Evolutionary conservation across 1,140 invertebrate species (phyloP).

Genomic region (Drosophila pandora): DNA sequence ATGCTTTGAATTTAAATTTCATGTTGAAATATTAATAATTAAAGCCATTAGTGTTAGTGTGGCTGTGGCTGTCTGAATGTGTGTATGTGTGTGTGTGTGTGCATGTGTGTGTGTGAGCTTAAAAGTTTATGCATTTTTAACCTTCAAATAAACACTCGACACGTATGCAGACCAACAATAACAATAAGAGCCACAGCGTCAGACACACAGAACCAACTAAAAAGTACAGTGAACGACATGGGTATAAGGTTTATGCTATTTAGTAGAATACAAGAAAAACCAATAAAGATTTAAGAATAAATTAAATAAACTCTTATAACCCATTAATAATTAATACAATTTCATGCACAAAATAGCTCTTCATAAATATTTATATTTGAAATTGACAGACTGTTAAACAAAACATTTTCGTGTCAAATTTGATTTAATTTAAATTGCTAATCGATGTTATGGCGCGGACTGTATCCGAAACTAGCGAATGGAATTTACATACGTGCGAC

Average conservation of each 20-base stretch:
- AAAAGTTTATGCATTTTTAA: conserved; percentile 75
- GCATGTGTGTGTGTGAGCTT: conserved; percentile 28
- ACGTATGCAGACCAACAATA: conserved; percentile 51
- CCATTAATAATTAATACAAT: too few species aligned
- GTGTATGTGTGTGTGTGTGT: conserved; percentile 11
- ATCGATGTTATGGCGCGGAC: conserved; percentile 23
- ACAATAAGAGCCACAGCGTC: conserved; percentile 22
- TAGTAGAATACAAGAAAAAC: too few species aligned
- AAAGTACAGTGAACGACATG: conserved; percentile 17
- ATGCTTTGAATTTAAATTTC: conserved; percentile 74
- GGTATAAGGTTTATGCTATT: not conserved
- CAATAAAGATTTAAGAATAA: not conserved
- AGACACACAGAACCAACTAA: conserved; percentile 9
- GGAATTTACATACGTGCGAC: conserved; percentile 39
- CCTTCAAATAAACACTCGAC: conserved; percentile 63
- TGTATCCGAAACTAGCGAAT: conserved; percentile 18
- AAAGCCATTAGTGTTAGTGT: conserved; percentile 55
- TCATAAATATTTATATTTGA: conserved; percentile 10
- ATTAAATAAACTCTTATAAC: not conserved
- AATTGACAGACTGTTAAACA: not conserved
- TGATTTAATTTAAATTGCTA: not conserved
- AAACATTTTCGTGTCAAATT: not conserved
- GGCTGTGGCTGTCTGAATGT: conserved; percentile 1
- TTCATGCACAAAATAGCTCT: not conserved
- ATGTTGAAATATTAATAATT: conserved; percentile 76